These are phyloP conservation scores for Pimpla rufipes DNA, from an alignment of 2,888 invertebrate species.

Conservation along the genomic window DNA sequence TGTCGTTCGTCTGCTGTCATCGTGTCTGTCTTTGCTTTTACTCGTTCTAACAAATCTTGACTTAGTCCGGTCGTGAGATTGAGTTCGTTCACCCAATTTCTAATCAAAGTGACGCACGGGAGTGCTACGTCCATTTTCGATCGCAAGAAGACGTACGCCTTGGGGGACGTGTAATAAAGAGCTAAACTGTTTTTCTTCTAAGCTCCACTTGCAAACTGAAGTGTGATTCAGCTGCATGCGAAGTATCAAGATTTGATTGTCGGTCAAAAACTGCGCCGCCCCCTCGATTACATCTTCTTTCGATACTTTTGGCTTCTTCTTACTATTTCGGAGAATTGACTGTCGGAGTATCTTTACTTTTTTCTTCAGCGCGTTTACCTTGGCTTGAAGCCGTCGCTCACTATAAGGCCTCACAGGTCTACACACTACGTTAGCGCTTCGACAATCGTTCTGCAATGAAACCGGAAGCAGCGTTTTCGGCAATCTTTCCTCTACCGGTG, in stretches of 20 bases:
- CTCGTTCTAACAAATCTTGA: no score
- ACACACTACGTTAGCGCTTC: not conserved
- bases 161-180: no score
- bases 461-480: not conserved
- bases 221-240: no score
- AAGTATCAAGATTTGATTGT: no score
- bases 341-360: not conserved
- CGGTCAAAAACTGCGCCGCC: no score
- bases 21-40: no score
- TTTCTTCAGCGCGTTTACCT: no score
- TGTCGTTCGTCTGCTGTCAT: no score
- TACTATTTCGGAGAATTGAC: not conserved
- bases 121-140: not conserved
- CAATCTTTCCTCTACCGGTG: not conserved
- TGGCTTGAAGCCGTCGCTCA: no score
- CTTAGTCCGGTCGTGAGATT: not conserved
- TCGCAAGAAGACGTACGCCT: not conserved
- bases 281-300: not conserved
- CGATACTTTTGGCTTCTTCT: not conserved
- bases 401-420: not conserved
- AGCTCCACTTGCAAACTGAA: no score
- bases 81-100: not conserved
- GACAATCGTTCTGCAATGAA: not conserved
- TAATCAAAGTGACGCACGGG: slow-evolving; percentile 1
- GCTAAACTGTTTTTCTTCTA: no score